phyloP scores from a whole-genome alignment of 2,797 vertebrate species.

The Hafferia zeledoni region DNA sequence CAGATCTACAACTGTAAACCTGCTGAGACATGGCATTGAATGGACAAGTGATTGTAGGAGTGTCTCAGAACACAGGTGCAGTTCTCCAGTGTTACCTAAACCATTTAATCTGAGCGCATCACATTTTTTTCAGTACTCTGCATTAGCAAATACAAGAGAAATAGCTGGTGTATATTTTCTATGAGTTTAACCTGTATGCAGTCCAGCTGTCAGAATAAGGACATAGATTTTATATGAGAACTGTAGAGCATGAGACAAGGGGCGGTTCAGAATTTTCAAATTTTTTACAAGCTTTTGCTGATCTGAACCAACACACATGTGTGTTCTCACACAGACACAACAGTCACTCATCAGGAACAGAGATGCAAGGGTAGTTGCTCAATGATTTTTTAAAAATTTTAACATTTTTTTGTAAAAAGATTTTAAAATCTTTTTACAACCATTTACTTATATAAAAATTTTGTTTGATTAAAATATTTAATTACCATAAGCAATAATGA shows the following conservation, averaged over 20 bases:
- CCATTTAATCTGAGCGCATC: slow-evolving; percentile 75
- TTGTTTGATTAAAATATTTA: slow-evolving; percentile 70
- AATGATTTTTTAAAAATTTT: neutral
- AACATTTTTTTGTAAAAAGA: no score
- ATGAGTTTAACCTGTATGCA: slow-evolving; percentile 73
- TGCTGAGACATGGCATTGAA: slow-evolving; percentile 53
- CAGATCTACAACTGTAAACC: slow-evolving; percentile 64
- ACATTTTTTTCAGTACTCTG: slow-evolving; percentile 55
- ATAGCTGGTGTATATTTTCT: slow-evolving; percentile 78
- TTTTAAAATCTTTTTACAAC: slow-evolving; percentile 14
- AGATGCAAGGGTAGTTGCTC: slow-evolving; percentile 39
- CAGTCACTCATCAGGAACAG: slow-evolving; percentile 39
- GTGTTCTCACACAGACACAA: neutral
- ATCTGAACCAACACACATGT: neutral
- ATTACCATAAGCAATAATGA: slow-evolving; percentile 83
- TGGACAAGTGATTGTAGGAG: slow-evolving; percentile 63
- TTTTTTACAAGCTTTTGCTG: slow-evolving; percentile 55
- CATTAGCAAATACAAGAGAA: slow-evolving; percentile 72
- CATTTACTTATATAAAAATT: slow-evolving; percentile 60
- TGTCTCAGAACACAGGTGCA: slow-evolving; percentile 66
- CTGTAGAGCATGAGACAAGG: slow-evolving; percentile 72
- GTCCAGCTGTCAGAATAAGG: slow-evolving; percentile 73
- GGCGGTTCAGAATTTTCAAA: slow-evolving; percentile 76
- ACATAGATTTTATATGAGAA: slow-evolving; percentile 73
- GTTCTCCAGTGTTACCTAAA: slow-evolving; percentile 75